Base-by-base conservation (phyloP, 2,888 invertebrate species). In the Polyommatus iphigenia region DNA sequence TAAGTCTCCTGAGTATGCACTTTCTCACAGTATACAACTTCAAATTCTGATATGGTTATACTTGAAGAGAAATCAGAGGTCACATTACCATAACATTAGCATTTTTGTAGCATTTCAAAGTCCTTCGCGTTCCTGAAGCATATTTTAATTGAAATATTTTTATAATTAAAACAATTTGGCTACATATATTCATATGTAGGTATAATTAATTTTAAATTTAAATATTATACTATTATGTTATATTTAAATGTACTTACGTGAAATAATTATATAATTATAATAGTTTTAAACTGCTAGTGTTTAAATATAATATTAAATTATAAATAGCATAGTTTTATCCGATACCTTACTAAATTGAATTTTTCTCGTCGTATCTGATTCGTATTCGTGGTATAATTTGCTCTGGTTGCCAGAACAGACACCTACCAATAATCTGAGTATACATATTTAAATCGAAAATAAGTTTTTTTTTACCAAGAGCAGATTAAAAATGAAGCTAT, bases 71-170 rank as follows among this genome's bases (percentile, higher is more conserved):
- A 50, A 50, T 46, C 54, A 18, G 50, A 75, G 54, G 54, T 50
- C 73, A 73, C 41, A 75, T 75, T 75, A 75, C 18, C 50, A 75
- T 75, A 75, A 32, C 5, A 75, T 75, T 75, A 29, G 50, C 50
- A 75, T 54, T 46, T 75, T 75, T 54, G 46, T 20, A 46, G 46
- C 72, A 73, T 46, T 75, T 29, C 54, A 54, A 73, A 50, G 54
- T 54, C 29, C 24, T 75, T 75, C 75, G 18, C 50, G 18, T 75
- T 75, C 75, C 50, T 75, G 50, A 50, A 15, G 46, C 75, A 54
- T 29, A 75, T 3, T 75, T 75, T 50, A 75, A 54, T 75, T 75
- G 7, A 75, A 54, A 29, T 73, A 73, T 73, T 24, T 46, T 46
- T 46, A 73, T 46, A 46, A 46, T 46, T 50, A 75, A 75, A 75